These are phyloP conservation scores for Eupeodes latifasciatus DNA, from an alignment of 2,888 invertebrate species.

Conservation along the genomic window DNA sequence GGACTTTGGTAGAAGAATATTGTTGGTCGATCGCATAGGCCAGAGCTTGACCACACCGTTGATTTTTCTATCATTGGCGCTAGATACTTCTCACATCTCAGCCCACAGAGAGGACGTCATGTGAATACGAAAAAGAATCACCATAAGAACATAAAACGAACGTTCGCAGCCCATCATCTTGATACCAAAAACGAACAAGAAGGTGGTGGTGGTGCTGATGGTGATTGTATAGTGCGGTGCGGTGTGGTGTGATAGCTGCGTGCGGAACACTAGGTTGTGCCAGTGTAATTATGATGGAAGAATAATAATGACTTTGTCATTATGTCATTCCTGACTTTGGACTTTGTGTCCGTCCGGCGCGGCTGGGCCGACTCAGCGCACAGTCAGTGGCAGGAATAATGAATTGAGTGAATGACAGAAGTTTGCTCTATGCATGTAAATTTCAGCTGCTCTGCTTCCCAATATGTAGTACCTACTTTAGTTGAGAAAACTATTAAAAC, in stretches of 20 bases:
- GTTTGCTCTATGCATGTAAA: conserved; percentile 61
- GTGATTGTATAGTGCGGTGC: not conserved
- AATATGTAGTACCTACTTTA: not conserved
- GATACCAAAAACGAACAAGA: not conserved
- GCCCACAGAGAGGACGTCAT: conserved; percentile 47
- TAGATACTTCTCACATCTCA: conserved; percentile 47
- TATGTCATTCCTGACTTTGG: conserved; percentile 58
- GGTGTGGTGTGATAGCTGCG: not conserved
- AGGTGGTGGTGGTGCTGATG: not conserved
- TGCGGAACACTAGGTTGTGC: conserved; percentile 25
- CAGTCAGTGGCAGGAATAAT: not conserved
- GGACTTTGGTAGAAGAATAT: too few relatives aligned
- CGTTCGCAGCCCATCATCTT: conserved; percentile 45
- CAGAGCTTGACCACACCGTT: conserved; percentile 51
- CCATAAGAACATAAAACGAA: conserved; percentile 41
- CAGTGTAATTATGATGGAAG: conserved; percentile 59
- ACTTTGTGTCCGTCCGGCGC: not conserved
- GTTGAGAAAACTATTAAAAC: conserved; percentile 44
- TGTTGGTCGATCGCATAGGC: too few relatives aligned
- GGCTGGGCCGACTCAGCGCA: too few relatives aligned
- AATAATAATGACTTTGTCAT: conserved; percentile 69
- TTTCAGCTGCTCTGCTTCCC: conserved; percentile 36
- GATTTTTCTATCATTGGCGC: conserved; percentile 66
- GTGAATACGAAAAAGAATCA: conserved; percentile 53
- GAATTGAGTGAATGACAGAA: conserved; percentile 17